Conservation (phyloP, 2,113 vertebrate species). For the Stigmatopora nigra region DNA sequence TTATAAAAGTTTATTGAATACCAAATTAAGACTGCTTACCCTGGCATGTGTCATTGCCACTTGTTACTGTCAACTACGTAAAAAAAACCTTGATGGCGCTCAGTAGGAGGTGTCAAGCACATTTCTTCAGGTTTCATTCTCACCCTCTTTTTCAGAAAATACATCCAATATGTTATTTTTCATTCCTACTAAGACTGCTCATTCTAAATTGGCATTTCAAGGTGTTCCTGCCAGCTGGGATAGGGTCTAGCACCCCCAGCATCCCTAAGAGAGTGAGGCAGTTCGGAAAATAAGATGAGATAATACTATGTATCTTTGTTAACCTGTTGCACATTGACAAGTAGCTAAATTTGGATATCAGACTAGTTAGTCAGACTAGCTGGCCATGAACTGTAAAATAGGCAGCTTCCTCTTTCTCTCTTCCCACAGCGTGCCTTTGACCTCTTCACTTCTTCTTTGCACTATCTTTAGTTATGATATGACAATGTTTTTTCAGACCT, state of each 20-base stretch:
- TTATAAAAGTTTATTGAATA: neutral
- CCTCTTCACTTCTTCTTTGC: constrained; percentile 8
- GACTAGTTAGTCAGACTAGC: constrained; percentile 41
- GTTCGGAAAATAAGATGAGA: no score
- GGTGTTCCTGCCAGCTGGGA: no score
- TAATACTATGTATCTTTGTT: neutral
- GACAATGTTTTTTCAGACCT: constrained; percentile 8
- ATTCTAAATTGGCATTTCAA: neutral
- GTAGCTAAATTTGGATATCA: constrained; percentile 9
- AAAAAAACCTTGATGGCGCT: neutral
- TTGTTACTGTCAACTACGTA: neutral
- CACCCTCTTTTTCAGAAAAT: neutral
- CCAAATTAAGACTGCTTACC: neutral
- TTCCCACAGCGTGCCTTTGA: constrained; percentile 25
- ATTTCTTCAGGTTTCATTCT: neutral
- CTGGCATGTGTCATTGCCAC: neutral
- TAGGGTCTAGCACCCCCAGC: no score
- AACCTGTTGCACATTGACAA: neutral
- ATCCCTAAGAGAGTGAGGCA: no score
- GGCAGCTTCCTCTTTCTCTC: constrained; percentile 29
- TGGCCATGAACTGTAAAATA: constrained; percentile 50
- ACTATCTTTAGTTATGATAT: neutral
- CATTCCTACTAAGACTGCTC: neutral
- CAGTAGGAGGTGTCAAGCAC: neutral
- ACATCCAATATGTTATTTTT: neutral